These are phyloP conservation scores for Chloebia gouldiae DNA, from an alignment of 2,113 vertebrate species.

Conservation along the genomic window DNA sequence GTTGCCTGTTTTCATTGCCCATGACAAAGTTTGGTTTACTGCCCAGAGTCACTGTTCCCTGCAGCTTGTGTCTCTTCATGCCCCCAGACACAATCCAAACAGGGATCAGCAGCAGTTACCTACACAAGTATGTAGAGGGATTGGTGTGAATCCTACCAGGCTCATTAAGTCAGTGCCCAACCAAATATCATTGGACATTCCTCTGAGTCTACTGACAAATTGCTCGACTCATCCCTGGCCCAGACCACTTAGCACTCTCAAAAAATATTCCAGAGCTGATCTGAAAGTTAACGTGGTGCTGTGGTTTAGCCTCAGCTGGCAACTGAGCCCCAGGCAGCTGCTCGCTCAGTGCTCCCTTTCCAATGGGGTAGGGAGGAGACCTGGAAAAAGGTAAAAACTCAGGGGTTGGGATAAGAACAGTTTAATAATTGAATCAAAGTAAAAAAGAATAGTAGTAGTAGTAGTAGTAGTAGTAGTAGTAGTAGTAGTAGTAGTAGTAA, in stretches of 20 bases:
- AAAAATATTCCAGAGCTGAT: background rate
- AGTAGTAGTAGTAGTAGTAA: background rate
- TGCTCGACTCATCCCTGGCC: background rate
- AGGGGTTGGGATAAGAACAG: background rate
- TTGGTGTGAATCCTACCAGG: background rate
- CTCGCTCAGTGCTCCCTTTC: background rate
- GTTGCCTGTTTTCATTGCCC: background rate
- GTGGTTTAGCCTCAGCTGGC: background rate
- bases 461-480: background rate
- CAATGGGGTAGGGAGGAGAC: background rate
- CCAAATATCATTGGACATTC: background rate
- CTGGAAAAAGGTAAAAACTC: background rate
- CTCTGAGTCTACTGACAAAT: background rate
- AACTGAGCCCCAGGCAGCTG: background rate
- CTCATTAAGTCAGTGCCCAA: background rate
- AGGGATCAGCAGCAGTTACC: background rate
- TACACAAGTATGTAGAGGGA: fast-evolving
- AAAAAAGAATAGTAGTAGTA: background rate
- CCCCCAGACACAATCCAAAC: fast-evolving
- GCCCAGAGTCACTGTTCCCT: background rate
- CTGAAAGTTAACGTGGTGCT: background rate
- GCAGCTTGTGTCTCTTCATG: background rate
- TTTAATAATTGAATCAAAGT: background rate
- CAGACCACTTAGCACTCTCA: background rate
- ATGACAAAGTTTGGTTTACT: background rate